These are phyloP conservation scores for Rhagoletis zephyria DNA, from an alignment of 1,140 invertebrate species.

Conservation along the genomic window DNA sequence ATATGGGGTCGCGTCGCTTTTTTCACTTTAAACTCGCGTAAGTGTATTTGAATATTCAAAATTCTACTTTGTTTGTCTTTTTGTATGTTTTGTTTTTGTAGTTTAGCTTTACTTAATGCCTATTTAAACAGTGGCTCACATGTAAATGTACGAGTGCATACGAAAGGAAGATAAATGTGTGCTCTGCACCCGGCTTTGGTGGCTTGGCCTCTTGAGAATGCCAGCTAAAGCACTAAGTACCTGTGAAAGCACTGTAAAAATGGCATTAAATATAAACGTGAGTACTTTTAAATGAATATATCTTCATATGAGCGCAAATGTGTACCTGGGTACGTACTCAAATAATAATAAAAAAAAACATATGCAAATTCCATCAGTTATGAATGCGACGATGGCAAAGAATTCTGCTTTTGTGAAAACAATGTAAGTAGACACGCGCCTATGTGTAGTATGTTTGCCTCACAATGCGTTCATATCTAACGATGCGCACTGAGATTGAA, in stretches of 20 bases:
- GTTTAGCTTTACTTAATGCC: conserved; percentile 51
- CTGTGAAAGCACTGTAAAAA: conserved; percentile 41
- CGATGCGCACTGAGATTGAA: conserved; percentile 29
- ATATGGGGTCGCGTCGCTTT: not conserved
- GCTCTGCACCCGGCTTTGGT: conserved; percentile 15
- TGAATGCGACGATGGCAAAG: not conserved
- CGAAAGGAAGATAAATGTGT: conserved; percentile 39
- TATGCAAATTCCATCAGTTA: conserved; percentile 50
- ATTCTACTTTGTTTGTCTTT: not conserved
- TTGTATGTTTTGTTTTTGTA: conserved; percentile 9
- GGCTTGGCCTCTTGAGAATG: conserved; percentile 39
- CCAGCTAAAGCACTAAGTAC: conserved; percentile 32
- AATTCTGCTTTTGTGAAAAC: not conserved
- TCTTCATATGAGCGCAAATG: not conserved
- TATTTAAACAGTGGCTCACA: conserved; percentile 46
- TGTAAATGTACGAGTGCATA: not conserved
- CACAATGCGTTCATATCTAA: not conserved
- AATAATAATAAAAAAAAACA: conserved; percentile 11
- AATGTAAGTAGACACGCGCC: not conserved
- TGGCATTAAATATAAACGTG: conserved; percentile 44
- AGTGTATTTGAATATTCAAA: not conserved
- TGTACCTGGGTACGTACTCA: not conserved
- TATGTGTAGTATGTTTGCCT: not conserved
- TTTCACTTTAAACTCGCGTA: not conserved
- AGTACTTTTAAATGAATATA: conserved; percentile 39